Evolutionary conservation across 23 tunicate species (phyloP).

Genomic region (Ciona savignyi): DNA sequence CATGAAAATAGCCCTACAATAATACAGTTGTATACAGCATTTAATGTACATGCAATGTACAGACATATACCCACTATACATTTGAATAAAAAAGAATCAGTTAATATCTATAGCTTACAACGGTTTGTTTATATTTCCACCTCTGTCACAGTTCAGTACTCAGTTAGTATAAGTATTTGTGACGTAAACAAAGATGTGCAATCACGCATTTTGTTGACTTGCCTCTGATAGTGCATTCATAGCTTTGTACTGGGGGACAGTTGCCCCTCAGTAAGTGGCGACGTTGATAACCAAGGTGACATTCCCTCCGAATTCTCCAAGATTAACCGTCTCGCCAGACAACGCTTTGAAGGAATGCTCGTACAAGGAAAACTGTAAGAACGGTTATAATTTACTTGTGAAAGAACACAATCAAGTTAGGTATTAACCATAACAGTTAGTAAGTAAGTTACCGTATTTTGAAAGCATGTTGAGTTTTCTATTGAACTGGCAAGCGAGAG

Average conservation of each 20-base stretch:
- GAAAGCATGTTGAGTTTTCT: slow-evolving; percentile 37
- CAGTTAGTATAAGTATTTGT: too few relatives aligned
- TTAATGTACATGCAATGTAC: too few relatives aligned
- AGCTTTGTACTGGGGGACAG: slow-evolving; percentile 37
- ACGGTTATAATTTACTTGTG: background rate
- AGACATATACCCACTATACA: too few relatives aligned
- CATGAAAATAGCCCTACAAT: too few relatives aligned
- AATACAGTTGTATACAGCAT: too few relatives aligned
- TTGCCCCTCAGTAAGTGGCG: slow-evolving; percentile 66
- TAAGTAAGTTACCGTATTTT: background rate
- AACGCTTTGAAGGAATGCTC: slow-evolving; percentile 27
- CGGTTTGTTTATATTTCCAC: too few relatives aligned
- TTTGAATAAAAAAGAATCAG: background rate
- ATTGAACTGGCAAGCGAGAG: slow-evolving; percentile 14
- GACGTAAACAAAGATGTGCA: too few relatives aligned
- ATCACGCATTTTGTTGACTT: too few relatives aligned
- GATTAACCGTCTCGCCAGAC: slow-evolving; percentile 20
- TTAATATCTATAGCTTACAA: too few relatives aligned
- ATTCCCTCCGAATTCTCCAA: slow-evolving; percentile 35
- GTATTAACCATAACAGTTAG: background rate
- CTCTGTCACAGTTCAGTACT: too few relatives aligned
- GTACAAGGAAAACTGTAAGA: slow-evolving; percentile 39
- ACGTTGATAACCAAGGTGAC: slow-evolving; percentile 58
- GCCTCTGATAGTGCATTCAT: slow-evolving; percentile 60
- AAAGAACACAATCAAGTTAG: background rate